Base-by-base conservation (phyloP, 2,113 vertebrate species). In the Cyanistes caeruleus region DNA sequence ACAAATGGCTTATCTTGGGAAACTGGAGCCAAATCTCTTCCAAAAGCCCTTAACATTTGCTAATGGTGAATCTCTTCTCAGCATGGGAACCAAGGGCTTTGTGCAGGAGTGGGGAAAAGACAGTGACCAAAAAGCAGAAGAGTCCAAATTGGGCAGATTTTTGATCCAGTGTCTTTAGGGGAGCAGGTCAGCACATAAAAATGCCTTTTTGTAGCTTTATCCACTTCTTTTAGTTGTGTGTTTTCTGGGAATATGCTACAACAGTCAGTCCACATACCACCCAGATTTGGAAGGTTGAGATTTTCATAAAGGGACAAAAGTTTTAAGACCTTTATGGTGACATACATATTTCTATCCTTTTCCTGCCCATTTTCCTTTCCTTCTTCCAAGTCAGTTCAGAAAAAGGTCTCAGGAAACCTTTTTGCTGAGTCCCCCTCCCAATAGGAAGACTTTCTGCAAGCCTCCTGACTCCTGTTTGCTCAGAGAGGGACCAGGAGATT, bases 51-150 rank as follows among this genome's bases (percentile, higher is more conserved):
- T 75, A 58, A 43, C 46, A 67, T 73, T 84, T 91, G 19, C 43
- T 88, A 31, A 35, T 17, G 25, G 22, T 49, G 49, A 64, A 39
- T 80, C 5, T 69, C 60, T 72, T 76, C 51, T 51, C 68, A 48
- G 31, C 24, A 10, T 18, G 44, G 27, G 23, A 65, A 43, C 55
- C 27, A 22, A 82, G 20, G 31, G 15, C 28, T 62, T 4, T 49
- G 28, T 84, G 62, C 0, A 0, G 53, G 15, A 83, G 3, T 0
- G 1, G 41, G 11, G 17, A 12, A 74, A 72, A 44, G 7, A 14
- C 9, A 22, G 9, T 44, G 20, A 33, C 7, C 4, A 51, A 72
- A 77, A 90, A 58, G 5, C 10, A 24, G 31, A 67, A 39, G 46
- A 17, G 24, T 69, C 60, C 22, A 52, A 13, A 18, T 51, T 6